Evolutionary conservation across 2,888 invertebrate species (phyloP), one percentile per base, ranked within the genome.

Genomic region (Sarcophaga subvicina): DNA sequence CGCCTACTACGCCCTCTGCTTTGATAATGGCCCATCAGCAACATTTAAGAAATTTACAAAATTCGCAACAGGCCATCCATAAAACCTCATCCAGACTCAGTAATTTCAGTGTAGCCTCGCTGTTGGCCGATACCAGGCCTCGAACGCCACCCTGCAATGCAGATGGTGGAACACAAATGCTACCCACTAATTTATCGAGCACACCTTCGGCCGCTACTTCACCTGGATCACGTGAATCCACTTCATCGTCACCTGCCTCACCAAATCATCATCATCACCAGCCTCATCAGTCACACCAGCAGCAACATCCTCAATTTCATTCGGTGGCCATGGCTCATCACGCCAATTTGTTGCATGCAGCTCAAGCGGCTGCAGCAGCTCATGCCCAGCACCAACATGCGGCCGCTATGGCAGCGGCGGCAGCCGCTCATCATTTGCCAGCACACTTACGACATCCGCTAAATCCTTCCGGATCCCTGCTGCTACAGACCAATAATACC

Each of bases 51-150:
- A 88, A 90, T 89, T 88, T 91, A 88, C 90, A 91, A 37, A 88
- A 90, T 87, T 89, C 90, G 83, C 90, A 90, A 72, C 90, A 89
- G 64, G 92, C 93, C 90, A 89, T 92, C 82, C 93, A 93, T 89
- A 96, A 96, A 91, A 92, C 93, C 81, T 94, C 95, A 87, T 95
- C 96, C 88, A 94, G 96, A 90, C 95, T 96, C 91, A 96, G 96
- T 94, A 94, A 94, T 90, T 98, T 98, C 94, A 97, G 98, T 94
- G 98, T 98, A 89, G 97, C 98, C 8, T 97, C 98, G 1, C 95
- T 98, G 88, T 94, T 98, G 89, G 96, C 97, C 20, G 98, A 98
- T 91, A 96, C 98, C 45, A 90, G 93, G 79, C 96, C 97, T 3
- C 94, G 94, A 81, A 94, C 95, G 17, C 93, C 93, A 11, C 85